Conservation (phyloP, 2,888 invertebrate genomes). For the Lithosia quadra region DNA sequence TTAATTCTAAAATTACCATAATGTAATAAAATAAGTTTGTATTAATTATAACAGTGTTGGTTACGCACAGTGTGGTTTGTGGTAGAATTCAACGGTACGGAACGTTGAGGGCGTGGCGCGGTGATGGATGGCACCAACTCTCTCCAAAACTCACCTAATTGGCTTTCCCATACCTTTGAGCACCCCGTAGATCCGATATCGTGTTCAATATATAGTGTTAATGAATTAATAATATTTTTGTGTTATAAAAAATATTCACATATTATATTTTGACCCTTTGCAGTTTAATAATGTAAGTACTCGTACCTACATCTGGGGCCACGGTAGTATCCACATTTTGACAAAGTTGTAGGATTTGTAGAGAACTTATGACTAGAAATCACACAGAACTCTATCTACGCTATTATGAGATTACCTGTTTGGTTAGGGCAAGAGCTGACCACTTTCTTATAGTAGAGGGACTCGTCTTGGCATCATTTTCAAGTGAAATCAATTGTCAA, state of each 20-base stretch:
- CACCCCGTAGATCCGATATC: slow-evolving; percentile 62
- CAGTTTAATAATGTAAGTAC: no score
- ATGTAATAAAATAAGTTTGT: slow-evolving; percentile 27
- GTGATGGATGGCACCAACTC: slow-evolving; percentile 78
- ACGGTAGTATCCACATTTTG: no score
- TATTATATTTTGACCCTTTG: not conserved
- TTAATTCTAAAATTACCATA: slow-evolving; percentile 35
- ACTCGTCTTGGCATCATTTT: no score
- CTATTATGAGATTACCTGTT: no score
- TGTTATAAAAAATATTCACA: not conserved
- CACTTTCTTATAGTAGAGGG: no score
- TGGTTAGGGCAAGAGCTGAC: no score
- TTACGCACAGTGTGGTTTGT: slow-evolving; percentile 50
- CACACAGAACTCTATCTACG: no score
- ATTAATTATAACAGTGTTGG: slow-evolving; percentile 48
- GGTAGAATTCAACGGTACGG: slow-evolving; percentile 62
- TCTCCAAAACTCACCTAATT: slow-evolving; percentile 81
- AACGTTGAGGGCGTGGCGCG: slow-evolving; percentile 71
- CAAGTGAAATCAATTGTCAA: no score
- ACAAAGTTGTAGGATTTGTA: no score
- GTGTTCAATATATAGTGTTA: slow-evolving; percentile 46
- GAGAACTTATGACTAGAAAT: no score
- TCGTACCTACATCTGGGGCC: no score
- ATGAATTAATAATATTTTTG: slow-evolving; percentile 50
- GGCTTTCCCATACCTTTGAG: slow-evolving; percentile 73